Percentiles rank a stretch among this genome's conserved stretches.
Evolutionary conservation across 2,113 vertebrate species (phyloP).

Genomic region (Megaceryle maxima): DNA sequence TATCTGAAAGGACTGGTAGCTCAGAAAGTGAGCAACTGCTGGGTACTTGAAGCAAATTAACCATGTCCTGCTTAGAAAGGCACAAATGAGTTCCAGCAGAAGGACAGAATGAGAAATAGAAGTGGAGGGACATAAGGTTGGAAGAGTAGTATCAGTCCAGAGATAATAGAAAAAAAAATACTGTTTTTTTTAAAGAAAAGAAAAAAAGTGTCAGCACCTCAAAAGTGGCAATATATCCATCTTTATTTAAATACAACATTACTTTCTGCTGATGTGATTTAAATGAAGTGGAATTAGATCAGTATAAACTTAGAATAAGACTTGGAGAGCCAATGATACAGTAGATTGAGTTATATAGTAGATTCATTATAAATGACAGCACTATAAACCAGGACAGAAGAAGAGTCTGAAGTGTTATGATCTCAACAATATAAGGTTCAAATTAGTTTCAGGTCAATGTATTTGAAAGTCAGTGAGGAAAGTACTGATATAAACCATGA

Average conservation of each 20-base stretch:
- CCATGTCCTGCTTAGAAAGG: not conserved
- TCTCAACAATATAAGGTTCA: not conserved
- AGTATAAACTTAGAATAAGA: not conserved
- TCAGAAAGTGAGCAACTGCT: not conserved
- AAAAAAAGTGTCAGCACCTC: too few species aligned
- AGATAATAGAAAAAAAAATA: not conserved
- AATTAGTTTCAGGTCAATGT: not conserved
- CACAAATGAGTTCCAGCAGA: not conserved
- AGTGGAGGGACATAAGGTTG: not conserved
- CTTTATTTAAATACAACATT: not conserved
- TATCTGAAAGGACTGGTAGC: not conserved
- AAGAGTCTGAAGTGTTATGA: not conserved
- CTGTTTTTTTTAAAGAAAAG: too few species aligned
- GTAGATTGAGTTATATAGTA: not conserved
- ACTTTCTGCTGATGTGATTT: not conserved
- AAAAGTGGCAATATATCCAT: rapidly evolving
- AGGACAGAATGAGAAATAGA: not conserved
- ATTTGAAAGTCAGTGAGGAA: not conserved
- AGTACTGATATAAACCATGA: not conserved
- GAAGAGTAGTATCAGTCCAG: not conserved
- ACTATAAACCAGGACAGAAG: not conserved
- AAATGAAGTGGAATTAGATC: not conserved
- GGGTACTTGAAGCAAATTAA: not conserved
- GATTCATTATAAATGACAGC: not conserved
- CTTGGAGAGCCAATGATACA: not conserved